phyloP scores from a whole-genome alignment of 2,888 invertebrate genomes.

The Operophtera brumata region DNA sequence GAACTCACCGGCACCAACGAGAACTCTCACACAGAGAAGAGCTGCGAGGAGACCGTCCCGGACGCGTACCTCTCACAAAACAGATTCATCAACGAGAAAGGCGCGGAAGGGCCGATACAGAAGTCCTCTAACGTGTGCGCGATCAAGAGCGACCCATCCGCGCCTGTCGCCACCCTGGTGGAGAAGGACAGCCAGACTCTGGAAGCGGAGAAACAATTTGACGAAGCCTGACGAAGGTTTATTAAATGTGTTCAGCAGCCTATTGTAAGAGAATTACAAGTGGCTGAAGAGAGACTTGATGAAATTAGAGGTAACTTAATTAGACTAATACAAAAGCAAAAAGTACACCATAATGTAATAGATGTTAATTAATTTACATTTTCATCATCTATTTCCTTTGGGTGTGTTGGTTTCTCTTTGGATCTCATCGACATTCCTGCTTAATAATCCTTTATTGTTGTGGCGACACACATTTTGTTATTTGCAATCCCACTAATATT shows the following conservation, averaged over 20 bases:
- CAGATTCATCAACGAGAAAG: slow-evolving; percentile 39
- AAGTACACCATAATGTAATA: not conserved
- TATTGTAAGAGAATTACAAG: slow-evolving; percentile 1
- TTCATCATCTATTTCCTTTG: not conserved
- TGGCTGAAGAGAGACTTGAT: slow-evolving; percentile 19
- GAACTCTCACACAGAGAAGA: slow-evolving; percentile 36
- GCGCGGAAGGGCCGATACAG: slow-evolving; percentile 10
- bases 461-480: not conserved
- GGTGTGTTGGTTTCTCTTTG: not conserved
- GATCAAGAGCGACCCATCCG: slow-evolving; percentile 17
- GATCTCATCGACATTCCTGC: not conserved
- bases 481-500: too few relatives aligned
- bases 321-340: slow-evolving; percentile 7
- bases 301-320: slow-evolving; percentile 14
- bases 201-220: slow-evolving; percentile 1
- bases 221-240: slow-evolving; percentile 31
- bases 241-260: slow-evolving; percentile 5
- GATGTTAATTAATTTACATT: not conserved
- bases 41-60: slow-evolving; percentile 32
- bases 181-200: slow-evolving; percentile 11
- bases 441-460: not conserved
- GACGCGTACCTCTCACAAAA: slow-evolving; percentile 38
- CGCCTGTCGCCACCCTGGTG: slow-evolving; percentile 6
- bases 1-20: slow-evolving; percentile 59
- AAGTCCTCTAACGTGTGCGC: slow-evolving; percentile 15